A percentile compares a stretch with the other conserved stretches of the same genome.
Conservation (phyloP, 2,797 vertebrate species). For the Semotilus atromaculatus region DNA sequence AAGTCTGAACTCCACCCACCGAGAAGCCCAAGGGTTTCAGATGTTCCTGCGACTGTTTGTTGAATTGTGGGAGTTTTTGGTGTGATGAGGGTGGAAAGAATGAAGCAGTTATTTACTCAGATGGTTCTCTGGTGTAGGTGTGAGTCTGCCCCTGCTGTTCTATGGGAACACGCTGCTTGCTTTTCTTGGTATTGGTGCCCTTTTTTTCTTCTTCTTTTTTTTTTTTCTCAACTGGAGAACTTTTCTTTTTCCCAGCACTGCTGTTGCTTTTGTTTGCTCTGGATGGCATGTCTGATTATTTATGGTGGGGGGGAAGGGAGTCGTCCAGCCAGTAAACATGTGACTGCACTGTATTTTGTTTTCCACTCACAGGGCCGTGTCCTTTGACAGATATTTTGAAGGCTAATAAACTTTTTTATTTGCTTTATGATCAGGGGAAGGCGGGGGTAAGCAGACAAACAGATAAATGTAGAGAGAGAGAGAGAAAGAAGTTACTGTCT, state of each 20-base stretch:
- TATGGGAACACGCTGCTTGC: slow-evolving; percentile 91
- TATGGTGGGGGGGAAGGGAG: slow-evolving; percentile 95
- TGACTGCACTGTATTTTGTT: slow-evolving; percentile 93
- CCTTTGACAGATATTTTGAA: slow-evolving; percentile 88
- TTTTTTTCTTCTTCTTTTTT: slow-evolving; percentile 80
- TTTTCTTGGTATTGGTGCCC: slow-evolving; percentile 91
- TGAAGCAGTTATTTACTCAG: slow-evolving; percentile 96
- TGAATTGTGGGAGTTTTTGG: slow-evolving; percentile 93
- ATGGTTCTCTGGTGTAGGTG: slow-evolving; percentile 95
- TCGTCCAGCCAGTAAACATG: slow-evolving; percentile 94
- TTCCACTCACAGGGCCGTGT: slow-evolving; percentile 91
- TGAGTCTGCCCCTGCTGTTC: slow-evolving; percentile 84
- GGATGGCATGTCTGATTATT: slow-evolving; percentile 98
- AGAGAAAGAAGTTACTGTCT: neutral
- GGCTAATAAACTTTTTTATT: slow-evolving; percentile 88
- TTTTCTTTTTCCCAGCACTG: slow-evolving; percentile 78
- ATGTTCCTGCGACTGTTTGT: slow-evolving; percentile 84
- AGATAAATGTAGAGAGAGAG: slow-evolving; percentile 67
- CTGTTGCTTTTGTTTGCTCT: slow-evolving; percentile 92
- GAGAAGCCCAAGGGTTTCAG: slow-evolving; percentile 34
- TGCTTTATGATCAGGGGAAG: slow-evolving; percentile 65
- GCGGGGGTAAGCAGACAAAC: slow-evolving; percentile 76
- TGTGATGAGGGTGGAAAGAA: slow-evolving; percentile 91
- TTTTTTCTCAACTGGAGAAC: slow-evolving; percentile 73
- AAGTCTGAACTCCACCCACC: slow-evolving; percentile 45